Percentiles rank a stretch among this genome's conserved stretches.
These are phyloP conservation scores for Colistium nudipinnis DNA, from an alignment of 2,113 vertebrate genomes.

Conservation along the genomic window DNA sequence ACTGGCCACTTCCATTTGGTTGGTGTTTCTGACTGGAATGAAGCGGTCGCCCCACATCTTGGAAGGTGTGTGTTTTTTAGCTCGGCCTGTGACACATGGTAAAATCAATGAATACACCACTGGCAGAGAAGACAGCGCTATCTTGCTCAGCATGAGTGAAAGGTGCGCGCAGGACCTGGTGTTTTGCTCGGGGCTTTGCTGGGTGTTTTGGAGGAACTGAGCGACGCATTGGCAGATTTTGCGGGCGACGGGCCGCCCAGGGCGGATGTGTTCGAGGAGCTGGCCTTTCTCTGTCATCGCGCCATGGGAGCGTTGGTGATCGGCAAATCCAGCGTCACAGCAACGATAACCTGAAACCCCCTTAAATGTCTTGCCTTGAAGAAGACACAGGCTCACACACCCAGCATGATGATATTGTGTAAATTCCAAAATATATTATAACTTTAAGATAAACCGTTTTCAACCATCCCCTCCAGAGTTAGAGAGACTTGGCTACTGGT, in stretches of 20 bases:
- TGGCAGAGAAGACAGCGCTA: not conserved
- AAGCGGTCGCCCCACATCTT: constrained; percentile 92
- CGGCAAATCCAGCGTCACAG: constrained; percentile 93
- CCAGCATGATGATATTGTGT: too few species aligned
- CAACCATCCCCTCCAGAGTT: not conserved
- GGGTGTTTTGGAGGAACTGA: constrained; percentile 88
- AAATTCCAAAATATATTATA: too few species aligned
- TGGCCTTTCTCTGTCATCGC: constrained; percentile 92
- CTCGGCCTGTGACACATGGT: constrained; percentile 90
- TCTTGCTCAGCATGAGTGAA: too few species aligned
- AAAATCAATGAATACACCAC: too few species aligned
- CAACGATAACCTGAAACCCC: too few species aligned
- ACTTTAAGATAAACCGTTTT: not conserved
- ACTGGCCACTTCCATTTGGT: constrained; percentile 95
- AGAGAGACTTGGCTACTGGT: not conserved
- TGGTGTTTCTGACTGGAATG: constrained; percentile 90
- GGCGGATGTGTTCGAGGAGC: constrained; percentile 62
- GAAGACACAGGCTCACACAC: too few species aligned
- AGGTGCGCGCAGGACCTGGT: too few species aligned
- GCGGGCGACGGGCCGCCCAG: constrained; percentile 83
- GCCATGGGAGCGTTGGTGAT: constrained; percentile 90
- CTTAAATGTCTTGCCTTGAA: too few species aligned
- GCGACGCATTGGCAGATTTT: constrained; percentile 84
- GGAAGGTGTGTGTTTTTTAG: constrained; percentile 87
- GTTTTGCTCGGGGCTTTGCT: constrained; percentile 90